phyloP scores from a whole-genome alignment of 2,888 invertebrate genomes.

The Diplazon laetatorius region DNA sequence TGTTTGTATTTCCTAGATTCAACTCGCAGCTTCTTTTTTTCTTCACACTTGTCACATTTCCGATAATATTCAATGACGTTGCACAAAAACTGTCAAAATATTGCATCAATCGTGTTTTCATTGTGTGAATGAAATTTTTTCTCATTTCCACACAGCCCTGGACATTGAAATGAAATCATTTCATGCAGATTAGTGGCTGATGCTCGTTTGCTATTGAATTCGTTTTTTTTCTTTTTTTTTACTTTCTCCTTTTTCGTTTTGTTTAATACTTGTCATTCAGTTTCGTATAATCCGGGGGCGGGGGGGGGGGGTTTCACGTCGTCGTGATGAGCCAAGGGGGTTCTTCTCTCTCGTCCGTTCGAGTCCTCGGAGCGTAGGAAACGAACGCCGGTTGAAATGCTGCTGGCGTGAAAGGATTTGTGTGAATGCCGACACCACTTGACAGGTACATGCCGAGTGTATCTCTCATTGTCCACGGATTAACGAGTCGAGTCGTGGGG shows the following conservation, averaged over 20 bases:
- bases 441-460: constrained; percentile 66
- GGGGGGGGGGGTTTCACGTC: constrained; percentile 39
- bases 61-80: too few species aligned
- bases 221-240: too few species aligned
- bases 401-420: constrained; percentile 65
- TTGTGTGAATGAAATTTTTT: too few species aligned
- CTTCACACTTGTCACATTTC: too few species aligned
- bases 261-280: constrained; percentile 36
- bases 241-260: too few species aligned
- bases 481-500: constrained; percentile 66
- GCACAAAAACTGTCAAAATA: too few species aligned
- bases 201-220: constrained; percentile 13
- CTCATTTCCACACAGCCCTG: too few species aligned
- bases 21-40: neutral
- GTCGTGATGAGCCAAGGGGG: constrained; percentile 38
- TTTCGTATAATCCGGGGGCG: constrained; percentile 57
- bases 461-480: constrained; percentile 77
- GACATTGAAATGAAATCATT: constrained; percentile 21
- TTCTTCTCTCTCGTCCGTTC: too few species aligned
- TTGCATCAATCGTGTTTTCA: too few species aligned
- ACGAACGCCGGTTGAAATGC: constrained; percentile 58
- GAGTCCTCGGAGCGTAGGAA: constrained; percentile 44
- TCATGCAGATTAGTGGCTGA: neutral
- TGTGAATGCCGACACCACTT: constrained; percentile 68
- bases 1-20: too few species aligned